Percentiles rank a stretch among this genome's conserved stretches.
Evolutionary conservation across 2,113 vertebrate species (phyloP).

Genomic region (Ptilorrhoa leucosticta): DNA sequence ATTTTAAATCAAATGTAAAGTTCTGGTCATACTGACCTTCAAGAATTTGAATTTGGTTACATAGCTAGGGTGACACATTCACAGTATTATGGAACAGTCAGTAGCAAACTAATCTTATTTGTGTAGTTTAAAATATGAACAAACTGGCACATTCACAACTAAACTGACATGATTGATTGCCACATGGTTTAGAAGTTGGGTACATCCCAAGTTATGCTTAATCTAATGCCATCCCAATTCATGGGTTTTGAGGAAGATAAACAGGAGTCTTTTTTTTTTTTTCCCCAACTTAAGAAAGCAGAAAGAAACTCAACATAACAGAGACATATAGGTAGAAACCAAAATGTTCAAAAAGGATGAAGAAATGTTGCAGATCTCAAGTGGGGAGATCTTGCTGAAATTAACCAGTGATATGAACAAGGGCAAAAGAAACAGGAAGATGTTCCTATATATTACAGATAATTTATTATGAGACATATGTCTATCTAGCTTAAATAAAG

Average conservation of each 20-base stretch:
- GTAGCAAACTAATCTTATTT: neutral
- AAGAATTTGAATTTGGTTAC: neutral
- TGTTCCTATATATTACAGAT: neutral
- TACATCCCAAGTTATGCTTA: neutral
- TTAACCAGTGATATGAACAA: neutral
- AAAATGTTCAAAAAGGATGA: neutral
- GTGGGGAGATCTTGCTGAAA: neutral
- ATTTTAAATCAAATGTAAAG: neutral
- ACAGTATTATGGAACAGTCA: neutral
- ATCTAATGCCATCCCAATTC: neutral
- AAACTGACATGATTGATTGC: slow-evolving; percentile 1
- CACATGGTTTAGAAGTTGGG: neutral
- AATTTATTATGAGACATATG: neutral
- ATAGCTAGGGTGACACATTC: neutral
- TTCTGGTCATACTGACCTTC: neutral
- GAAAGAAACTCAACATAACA: neutral
- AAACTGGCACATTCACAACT: neutral
- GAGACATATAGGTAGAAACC: neutral
- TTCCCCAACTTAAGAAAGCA: neutral
- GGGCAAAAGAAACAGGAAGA: neutral
- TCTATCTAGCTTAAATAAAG: neutral
- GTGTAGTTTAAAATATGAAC: neutral
- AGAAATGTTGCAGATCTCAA: neutral
- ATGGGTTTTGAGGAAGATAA: neutral
- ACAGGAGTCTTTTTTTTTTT: neutral